Conservation (phyloP, 2,888 invertebrate genomes). For the Idaea aversata region DNA sequence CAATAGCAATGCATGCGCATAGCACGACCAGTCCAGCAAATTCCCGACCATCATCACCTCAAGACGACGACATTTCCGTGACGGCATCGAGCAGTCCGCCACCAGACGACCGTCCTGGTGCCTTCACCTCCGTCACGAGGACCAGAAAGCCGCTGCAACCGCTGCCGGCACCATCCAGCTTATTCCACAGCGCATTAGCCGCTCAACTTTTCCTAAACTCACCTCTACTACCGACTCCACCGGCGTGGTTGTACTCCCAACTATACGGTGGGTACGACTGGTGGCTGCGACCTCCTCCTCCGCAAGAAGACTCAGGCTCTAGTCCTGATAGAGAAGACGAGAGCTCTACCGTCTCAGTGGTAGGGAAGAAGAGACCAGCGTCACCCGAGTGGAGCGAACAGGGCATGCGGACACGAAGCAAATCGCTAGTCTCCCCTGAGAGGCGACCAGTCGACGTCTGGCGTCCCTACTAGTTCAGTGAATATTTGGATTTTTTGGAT, state of each 20-base stretch:
- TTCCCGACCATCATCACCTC: slow-evolving; percentile 80
- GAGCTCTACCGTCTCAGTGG: slow-evolving; percentile 59
- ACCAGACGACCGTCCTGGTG: slow-evolving; percentile 76
- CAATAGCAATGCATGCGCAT: slow-evolving; percentile 80
- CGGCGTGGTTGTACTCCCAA: slow-evolving; percentile 89
- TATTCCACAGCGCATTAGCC: slow-evolving; percentile 78
- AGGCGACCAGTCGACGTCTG: slow-evolving; percentile 85
- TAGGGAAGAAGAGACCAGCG: slow-evolving; percentile 74
- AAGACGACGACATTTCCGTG: slow-evolving; percentile 83
- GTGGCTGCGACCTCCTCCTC: slow-evolving; percentile 80
- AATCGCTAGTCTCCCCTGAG: slow-evolving; percentile 66
- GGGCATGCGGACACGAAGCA: slow-evolving; percentile 68
- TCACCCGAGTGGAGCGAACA: slow-evolving; percentile 77
- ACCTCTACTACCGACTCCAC: slow-evolving; percentile 86
- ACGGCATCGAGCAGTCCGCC: slow-evolving; percentile 80
- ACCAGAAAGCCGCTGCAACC: slow-evolving; percentile 70
- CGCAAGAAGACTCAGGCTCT: slow-evolving; percentile 67
- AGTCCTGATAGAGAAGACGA: slow-evolving; percentile 73
- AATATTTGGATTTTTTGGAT: slow-evolving; percentile 33
- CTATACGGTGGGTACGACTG: slow-evolving; percentile 86
- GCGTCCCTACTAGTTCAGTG: slow-evolving; percentile 83
- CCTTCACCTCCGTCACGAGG: slow-evolving; percentile 77
- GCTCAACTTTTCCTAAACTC: slow-evolving; percentile 88
- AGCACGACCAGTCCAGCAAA: slow-evolving; percentile 86
- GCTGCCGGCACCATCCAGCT: slow-evolving; percentile 68